Conservation (phyloP, 2,888 invertebrate genomes). For the Atrina japonica region DNA sequence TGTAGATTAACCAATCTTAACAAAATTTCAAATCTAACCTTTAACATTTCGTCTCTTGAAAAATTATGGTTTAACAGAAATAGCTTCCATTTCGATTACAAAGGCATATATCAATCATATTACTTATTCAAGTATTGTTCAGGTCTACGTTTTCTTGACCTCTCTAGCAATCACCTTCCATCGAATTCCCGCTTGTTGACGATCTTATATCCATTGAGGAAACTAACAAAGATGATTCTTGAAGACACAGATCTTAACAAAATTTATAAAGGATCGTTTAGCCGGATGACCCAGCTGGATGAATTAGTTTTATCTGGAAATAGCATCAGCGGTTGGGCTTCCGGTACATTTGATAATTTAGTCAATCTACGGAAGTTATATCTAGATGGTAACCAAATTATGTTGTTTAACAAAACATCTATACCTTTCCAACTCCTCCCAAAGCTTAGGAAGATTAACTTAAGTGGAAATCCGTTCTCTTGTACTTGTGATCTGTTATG, state of each 20-base stretch:
- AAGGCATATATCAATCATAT: neutral
- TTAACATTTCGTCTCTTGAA: conserved; percentile 1
- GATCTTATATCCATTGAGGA: conserved; percentile 3
- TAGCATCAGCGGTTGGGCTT: conserved; percentile 14
- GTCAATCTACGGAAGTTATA: neutral
- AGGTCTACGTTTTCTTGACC: conserved; percentile 1
- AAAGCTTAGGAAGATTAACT: neutral
- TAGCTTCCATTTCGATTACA: conserved; percentile 21
- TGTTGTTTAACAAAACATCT: conserved; percentile 15
- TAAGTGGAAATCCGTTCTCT: conserved; percentile 16
- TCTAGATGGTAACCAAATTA: conserved; percentile 20
- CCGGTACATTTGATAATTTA: conserved; percentile 4
- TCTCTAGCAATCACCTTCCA: conserved; percentile 10
- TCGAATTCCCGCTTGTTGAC: neutral
- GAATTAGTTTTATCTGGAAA: conserved; percentile 10
- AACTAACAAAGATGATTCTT: conserved; percentile 4
- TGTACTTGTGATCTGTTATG: conserved; percentile 24
- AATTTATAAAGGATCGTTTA: conserved; percentile 12
- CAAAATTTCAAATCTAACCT: neutral
- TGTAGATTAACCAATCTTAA: neutral
- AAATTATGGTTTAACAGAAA: conserved; percentile 9
- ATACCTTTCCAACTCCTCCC: neutral
- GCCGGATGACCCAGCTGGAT: neutral
- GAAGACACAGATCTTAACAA: neutral
- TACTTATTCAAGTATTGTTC: conserved; percentile 8